Percentiles rank a stretch among this genome's conserved stretches.
phyloP scores from a whole-genome alignment of 1,140 invertebrate genomes.

The Drosophila burlai region DNA sequence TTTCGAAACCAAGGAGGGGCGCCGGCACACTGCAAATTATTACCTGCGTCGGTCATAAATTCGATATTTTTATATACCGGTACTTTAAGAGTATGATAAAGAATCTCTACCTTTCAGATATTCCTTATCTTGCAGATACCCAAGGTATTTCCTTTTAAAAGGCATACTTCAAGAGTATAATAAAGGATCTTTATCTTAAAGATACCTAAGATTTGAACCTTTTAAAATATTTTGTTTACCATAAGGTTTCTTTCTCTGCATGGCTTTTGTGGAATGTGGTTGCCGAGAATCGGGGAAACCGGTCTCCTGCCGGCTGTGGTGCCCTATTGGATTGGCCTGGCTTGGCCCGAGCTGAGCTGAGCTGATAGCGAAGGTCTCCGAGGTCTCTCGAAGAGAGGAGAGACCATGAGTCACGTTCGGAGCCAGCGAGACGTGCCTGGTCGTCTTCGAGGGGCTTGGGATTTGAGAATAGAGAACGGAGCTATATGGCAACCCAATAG shows the following conservation, averaged over 20 bases:
- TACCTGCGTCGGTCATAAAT: constrained; percentile 7
- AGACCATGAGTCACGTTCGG: constrained; percentile 41
- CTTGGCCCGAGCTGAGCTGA: constrained; percentile 10
- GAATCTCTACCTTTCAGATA: not conserved
- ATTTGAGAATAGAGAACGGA: constrained; percentile 33
- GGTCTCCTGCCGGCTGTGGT: constrained; percentile 37
- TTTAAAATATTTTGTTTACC: not conserved
- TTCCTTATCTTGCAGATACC: not conserved
- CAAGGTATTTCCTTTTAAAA: not conserved
- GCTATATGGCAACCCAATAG: constrained; percentile 8
- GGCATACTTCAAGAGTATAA: too few relatives aligned
- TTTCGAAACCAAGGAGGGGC: constrained; percentile 34
- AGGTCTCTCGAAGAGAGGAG: constrained; percentile 17
- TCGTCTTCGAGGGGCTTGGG: constrained; percentile 8
- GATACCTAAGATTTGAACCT: not conserved
- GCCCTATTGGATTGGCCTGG: constrained; percentile 38
- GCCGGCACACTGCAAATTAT: constrained; percentile 15
- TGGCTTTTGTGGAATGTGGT: constrained; percentile 32
- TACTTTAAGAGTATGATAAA: not conserved
- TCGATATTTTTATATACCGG: not conserved
- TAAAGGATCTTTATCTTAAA: not conserved
- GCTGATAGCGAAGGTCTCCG: constrained; percentile 42
- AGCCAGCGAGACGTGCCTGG: constrained; percentile 36
- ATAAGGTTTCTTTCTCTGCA: constrained; percentile 15
- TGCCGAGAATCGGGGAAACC: constrained; percentile 42